Evolutionary conservation across 2,888 invertebrate species (phyloP).

Genomic region (Ptilodon capucinus): DNA sequence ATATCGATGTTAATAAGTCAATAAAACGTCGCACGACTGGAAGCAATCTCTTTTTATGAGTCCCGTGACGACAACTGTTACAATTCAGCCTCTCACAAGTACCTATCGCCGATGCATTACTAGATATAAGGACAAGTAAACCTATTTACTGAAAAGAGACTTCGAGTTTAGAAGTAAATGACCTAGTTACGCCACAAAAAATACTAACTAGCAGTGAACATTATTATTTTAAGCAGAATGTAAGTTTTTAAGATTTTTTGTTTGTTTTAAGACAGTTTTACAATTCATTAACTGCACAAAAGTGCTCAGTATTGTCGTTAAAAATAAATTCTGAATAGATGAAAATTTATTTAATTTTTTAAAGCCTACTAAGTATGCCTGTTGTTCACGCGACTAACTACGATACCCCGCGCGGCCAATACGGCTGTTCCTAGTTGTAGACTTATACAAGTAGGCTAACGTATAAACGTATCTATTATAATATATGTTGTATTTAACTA

Average conservation of each 20-base stretch:
- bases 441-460: neutral
- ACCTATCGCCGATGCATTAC: slow-evolving; percentile 55
- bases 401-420: no score
- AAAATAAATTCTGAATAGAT: no score
- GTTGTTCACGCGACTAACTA: no score
- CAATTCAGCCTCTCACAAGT: slow-evolving; percentile 66
- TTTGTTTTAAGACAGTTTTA: no score
- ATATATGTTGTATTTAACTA: neutral
- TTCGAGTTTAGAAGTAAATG: slow-evolving; percentile 6
- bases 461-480: neutral
- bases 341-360: no score
- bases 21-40: slow-evolving; percentile 77
- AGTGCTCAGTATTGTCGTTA: no score
- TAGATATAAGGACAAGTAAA: slow-evolving; percentile 27
- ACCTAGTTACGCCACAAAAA: no score
- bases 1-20: slow-evolving; percentile 82
- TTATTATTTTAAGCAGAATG: no score
- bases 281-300: no score
- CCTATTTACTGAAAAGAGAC: slow-evolving; percentile 22
- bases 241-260: no score
- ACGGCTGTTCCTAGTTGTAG: neutral
- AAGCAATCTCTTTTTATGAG: slow-evolving; percentile 81
- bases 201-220: no score
- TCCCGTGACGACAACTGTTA: slow-evolving; percentile 74
- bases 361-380: no score